phyloP scores from a whole-genome alignment of 2,113 vertebrate species.

The Rynchops niger region DNA sequence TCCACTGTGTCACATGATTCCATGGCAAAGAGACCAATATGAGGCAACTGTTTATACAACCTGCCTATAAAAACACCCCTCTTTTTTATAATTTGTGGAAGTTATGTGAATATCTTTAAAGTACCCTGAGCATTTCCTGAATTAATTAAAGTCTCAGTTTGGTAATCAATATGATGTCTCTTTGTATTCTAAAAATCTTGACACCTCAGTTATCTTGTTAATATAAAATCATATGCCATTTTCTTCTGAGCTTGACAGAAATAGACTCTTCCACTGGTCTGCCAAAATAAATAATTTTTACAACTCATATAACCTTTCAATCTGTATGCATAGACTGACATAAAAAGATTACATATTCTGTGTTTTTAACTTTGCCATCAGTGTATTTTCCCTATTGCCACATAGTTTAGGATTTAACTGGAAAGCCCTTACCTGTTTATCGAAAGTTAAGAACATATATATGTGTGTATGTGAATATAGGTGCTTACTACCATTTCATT shows the following conservation, averaged over 20 bases:
- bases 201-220: background rate
- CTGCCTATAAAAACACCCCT: background rate
- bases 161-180: background rate
- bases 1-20: background rate
- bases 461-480: too few species aligned
- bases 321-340: background rate
- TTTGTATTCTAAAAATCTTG: background rate
- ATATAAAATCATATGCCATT: background rate
- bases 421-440: background rate
- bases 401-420: background rate
- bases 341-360: background rate
- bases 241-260: conserved; percentile 9
- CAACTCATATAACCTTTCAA: conserved; percentile 27
- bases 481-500: background rate
- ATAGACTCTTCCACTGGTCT: conserved; percentile 34
- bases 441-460: background rate
- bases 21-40: background rate
- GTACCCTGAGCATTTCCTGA: background rate
- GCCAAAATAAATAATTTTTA: conserved; percentile 26
- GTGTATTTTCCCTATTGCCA: background rate
- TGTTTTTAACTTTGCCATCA: conserved; percentile 27
- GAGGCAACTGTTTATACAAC: background rate
- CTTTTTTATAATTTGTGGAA: background rate
- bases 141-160: background rate
- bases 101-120: background rate